phyloP scores from a whole-genome alignment of 1,140 invertebrate genomes.

The Harpegnathos saltator region DNA sequence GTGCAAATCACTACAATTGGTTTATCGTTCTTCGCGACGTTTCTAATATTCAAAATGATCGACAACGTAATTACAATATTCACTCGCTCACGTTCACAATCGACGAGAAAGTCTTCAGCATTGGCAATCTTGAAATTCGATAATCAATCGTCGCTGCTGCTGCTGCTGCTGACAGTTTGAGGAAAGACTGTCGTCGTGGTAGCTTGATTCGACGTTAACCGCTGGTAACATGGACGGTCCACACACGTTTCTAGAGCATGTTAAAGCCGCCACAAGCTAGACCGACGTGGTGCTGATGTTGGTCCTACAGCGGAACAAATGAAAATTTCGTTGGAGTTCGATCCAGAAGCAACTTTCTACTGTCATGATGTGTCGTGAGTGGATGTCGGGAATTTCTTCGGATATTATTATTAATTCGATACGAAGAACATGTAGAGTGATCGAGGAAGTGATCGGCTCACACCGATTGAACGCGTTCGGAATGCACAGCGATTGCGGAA shows the following conservation, averaged over 20 bases:
- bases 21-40: constrained; percentile 32
- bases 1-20: constrained; percentile 22
- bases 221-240: constrained; percentile 55
- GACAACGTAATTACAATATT: constrained; percentile 62
- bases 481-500: background rate
- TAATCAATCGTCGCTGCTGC: constrained; percentile 60
- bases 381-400: background rate
- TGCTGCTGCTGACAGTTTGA: constrained; percentile 51
- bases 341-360: constrained; percentile 41
- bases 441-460: background rate
- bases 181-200: constrained; percentile 62
- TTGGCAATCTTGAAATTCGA: constrained; percentile 60
- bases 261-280: constrained; percentile 79
- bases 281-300: constrained; percentile 70
- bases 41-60: constrained; percentile 45
- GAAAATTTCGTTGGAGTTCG: constrained; percentile 59
- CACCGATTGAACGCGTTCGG: background rate
- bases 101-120: constrained; percentile 49
- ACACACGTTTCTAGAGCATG: constrained; percentile 56
- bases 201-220: constrained; percentile 50
- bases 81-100: constrained; percentile 48
- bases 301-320: constrained; percentile 73
- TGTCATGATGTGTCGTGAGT: constrained; percentile 2
- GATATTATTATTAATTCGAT: background rate
- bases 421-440: background rate